Percentiles rank a stretch among this genome's conserved stretches.
Evolutionary conservation across 2,113 vertebrate genomes (phyloP).

Genomic region (Lucifuga dentata): DNA sequence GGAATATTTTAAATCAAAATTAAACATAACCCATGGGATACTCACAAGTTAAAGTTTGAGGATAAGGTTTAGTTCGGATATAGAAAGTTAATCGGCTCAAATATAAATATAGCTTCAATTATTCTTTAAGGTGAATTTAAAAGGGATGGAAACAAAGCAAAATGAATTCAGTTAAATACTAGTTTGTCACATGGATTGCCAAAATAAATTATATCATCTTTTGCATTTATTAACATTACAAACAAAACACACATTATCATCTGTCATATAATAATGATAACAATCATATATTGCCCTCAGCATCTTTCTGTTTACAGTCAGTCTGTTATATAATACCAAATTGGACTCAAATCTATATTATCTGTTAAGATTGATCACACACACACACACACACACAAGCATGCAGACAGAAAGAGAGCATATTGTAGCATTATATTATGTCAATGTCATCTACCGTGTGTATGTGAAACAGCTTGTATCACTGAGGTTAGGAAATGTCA

Average conservation of each 20-base stretch:
- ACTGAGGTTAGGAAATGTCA: conserved; percentile 39
- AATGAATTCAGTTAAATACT: too few relatives aligned
- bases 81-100: conserved; percentile 8
- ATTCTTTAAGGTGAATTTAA: neutral
- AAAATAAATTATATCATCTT: too few relatives aligned
- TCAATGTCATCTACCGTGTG: conserved; percentile 6
- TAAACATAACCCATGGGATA: conserved; percentile 26
- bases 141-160: neutral
- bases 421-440: neutral
- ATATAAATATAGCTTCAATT: too few relatives aligned
- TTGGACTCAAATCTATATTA: neutral
- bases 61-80: conserved; percentile 4
- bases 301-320: neutral
- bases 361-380: neutral
- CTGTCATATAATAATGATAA: too few relatives aligned
- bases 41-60: conserved; percentile 13
- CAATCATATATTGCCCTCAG: too few relatives aligned
- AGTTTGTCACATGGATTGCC: too few relatives aligned
- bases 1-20: conserved; percentile 2
- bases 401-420: conserved; percentile 13
- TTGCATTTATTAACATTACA: too few relatives aligned
- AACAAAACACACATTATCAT: too few relatives aligned
- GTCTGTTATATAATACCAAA: neutral
- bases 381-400: conserved; percentile 22
- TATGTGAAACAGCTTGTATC: neutral